Conservation (phyloP, 2,888 invertebrate genomes). For the Drosophila atripex region DNA sequence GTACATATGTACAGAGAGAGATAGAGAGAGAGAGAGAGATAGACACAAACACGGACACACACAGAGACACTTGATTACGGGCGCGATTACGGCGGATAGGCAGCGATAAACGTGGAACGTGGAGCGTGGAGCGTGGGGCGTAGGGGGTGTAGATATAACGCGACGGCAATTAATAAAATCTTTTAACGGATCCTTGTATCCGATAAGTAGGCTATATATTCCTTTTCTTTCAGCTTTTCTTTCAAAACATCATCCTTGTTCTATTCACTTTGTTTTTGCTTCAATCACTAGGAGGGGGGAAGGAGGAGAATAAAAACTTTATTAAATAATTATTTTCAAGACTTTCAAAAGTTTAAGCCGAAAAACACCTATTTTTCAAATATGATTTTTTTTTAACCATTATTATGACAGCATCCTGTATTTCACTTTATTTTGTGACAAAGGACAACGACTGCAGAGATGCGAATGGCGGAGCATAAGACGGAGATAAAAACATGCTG, state of each 20-base stretch:
- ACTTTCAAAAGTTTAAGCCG: conserved; percentile 25
- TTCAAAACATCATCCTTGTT: conserved; percentile 27
- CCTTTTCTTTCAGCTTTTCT: neutral
- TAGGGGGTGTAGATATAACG: conserved; percentile 15
- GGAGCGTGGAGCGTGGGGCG: conserved; percentile 8
- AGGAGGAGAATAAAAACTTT: neutral
- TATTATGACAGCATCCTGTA: conserved; percentile 66
- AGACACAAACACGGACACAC: conserved; percentile 55
- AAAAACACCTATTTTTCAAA: conserved; percentile 3
- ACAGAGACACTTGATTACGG: conserved; percentile 39
- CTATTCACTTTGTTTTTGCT: conserved; percentile 9
- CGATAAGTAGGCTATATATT: conserved; percentile 24
- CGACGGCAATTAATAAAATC: conserved; percentile 26
- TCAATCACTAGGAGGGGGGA: conserved; percentile 15
- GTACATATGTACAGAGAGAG: conserved; percentile 72
- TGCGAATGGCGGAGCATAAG: conserved; percentile 46
- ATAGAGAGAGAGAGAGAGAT: conserved; percentile 26
- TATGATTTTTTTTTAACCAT: conserved; percentile 26
- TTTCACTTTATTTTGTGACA: conserved; percentile 52
- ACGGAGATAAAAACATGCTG: conserved; percentile 42
- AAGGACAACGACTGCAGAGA: conserved; percentile 76
- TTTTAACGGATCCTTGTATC: conserved; percentile 13
- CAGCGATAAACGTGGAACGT: conserved; percentile 12
- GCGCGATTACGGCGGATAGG: conserved; percentile 17
- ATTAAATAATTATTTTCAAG: neutral